phyloP scores from a whole-genome alignment of 2,797 vertebrate genomes.

The Phalanger gymnotis region DNA sequence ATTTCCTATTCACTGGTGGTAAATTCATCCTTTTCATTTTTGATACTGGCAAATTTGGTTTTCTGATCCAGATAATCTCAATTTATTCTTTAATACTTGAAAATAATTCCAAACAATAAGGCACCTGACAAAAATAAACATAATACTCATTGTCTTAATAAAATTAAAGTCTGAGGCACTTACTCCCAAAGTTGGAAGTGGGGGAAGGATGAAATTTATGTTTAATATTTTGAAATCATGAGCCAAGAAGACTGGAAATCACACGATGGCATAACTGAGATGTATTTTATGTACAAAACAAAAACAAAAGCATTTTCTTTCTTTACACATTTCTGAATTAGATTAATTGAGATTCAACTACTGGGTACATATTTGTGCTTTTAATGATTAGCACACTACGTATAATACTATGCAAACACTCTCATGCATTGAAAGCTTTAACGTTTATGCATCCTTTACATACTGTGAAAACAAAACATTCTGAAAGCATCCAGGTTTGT shows the following conservation, averaged over 20 bases:
- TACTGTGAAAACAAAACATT: not conserved
- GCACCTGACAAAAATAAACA: not conserved
- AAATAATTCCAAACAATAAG: not conserved
- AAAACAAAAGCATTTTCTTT: no score
- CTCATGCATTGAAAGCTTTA: not conserved
- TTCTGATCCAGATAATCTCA: not conserved
- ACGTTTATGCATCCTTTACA: not conserved
- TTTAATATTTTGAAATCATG: not conserved
- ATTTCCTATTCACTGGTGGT: no score
- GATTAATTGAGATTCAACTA: not conserved
- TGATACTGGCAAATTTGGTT: no score
- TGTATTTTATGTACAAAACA: not conserved
- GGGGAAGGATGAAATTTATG: not conserved
- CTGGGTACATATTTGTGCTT: not conserved
- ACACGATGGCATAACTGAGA: not conserved
- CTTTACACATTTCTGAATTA: conserved; percentile 8
- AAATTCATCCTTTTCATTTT: no score
- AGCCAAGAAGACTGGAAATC: not conserved
- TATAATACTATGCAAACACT: not conserved
- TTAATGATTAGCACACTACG: not conserved
- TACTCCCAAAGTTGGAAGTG: not conserved
- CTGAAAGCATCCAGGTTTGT: not conserved
- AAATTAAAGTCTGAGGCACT: not conserved
- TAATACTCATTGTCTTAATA: not conserved
- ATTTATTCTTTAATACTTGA: not conserved